phyloP scores from a whole-genome alignment of 2,888 invertebrate species.

The Syritta pipiens region DNA sequence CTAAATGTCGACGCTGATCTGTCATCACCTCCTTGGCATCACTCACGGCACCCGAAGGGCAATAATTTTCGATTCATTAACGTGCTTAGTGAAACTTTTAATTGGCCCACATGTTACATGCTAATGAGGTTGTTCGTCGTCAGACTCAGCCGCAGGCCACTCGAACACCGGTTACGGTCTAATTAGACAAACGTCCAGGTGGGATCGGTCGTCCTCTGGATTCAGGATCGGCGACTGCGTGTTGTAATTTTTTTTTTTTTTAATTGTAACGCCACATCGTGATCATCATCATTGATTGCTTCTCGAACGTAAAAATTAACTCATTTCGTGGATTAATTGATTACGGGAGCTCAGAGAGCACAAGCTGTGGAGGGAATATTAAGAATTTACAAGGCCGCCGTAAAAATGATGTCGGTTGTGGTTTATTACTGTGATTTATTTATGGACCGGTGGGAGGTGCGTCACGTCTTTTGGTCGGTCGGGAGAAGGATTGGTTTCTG shows the following conservation, averaged over 20 bases:
- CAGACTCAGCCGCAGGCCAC: no score
- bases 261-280: constrained; percentile 21
- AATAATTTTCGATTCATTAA: constrained; percentile 35
- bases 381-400: neutral
- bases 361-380: neutral
- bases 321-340: constrained; percentile 41
- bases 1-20: neutral
- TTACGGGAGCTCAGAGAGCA: constrained; percentile 33
- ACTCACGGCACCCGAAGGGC: neutral
- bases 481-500: no score
- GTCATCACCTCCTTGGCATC: neutral
- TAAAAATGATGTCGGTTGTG: no score
- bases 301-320: constrained; percentile 37
- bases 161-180: constrained; percentile 18
- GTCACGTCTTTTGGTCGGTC: no score
- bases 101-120: constrained; percentile 60
- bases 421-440: no score
- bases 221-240: neutral
- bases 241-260: constrained; percentile 8
- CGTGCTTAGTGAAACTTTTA: constrained; percentile 56
- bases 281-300: constrained; percentile 21
- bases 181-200: constrained; percentile 59
- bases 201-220: no score
- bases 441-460: no score
- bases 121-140: constrained; percentile 53